Percentiles rank a stretch among this genome's conserved stretches.
Conservation (phyloP, 2,797 vertebrate species). For the Argyrosomus regius region DNA sequence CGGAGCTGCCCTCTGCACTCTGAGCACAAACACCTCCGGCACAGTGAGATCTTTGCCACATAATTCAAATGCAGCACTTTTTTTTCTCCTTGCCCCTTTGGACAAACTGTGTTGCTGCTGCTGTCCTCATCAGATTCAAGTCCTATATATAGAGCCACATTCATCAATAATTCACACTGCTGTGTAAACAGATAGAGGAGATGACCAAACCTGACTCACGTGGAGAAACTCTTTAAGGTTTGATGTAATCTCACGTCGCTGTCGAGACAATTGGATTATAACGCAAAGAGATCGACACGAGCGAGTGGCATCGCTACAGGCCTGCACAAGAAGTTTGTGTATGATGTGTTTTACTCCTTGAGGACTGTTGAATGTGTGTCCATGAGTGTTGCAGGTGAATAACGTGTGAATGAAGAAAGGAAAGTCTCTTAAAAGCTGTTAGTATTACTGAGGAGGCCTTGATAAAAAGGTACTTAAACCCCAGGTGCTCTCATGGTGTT, state of each 20-base stretch:
- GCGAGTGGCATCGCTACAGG: not conserved
- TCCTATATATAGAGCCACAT: constrained; percentile 61
- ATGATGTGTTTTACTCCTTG: not conserved
- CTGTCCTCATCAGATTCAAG: constrained; percentile 65
- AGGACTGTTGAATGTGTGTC: constrained; percentile 7
- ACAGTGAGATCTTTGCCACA: constrained; percentile 18
- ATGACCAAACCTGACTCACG: constrained; percentile 42
- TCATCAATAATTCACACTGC: constrained; percentile 76
- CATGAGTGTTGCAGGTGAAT: constrained; percentile 1
- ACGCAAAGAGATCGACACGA: constrained; percentile 9
- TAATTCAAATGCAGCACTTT: constrained; percentile 57
- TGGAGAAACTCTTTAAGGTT: constrained; percentile 49
- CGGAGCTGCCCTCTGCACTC: not conserved
- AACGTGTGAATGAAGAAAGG: constrained; percentile 8
- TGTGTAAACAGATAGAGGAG: constrained; percentile 72
- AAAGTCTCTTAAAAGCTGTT: constrained; percentile 20
- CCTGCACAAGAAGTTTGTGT: not conserved
- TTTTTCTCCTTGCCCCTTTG: constrained; percentile 25
- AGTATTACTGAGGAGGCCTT: not conserved
- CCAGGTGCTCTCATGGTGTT: not conserved
- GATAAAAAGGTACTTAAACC: constrained; percentile 12
- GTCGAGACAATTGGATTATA: constrained; percentile 27
- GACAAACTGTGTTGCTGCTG: constrained; percentile 52
- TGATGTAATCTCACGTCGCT: constrained; percentile 52
- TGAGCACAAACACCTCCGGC: not conserved